A percentile compares a stretch with the other conserved stretches of the same genome.
phyloP scores from a whole-genome alignment of 64 coral and sea anemone genomes.

The Stichodactyla helianthus region DNA sequence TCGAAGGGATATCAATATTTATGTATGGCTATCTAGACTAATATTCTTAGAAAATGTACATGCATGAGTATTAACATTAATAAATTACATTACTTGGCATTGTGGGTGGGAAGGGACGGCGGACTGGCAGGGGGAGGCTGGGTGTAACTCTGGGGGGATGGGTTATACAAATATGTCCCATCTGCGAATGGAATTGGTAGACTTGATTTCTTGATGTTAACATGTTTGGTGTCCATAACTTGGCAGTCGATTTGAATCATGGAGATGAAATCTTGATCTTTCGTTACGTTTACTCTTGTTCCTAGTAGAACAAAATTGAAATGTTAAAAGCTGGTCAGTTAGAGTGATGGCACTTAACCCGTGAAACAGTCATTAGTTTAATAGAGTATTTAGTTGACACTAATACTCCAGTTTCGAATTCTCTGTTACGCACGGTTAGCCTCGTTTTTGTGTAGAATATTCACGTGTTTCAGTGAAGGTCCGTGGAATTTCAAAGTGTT shows the following conservation, averaged over 20 bases:
- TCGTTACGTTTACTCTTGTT: constrained; percentile 37
- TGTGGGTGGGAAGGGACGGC: not conserved
- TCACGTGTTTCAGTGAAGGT: too few species aligned
- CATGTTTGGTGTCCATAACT: constrained; percentile 83
- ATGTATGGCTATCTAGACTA: not conserved
- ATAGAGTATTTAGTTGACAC: too few species aligned
- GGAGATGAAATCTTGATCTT: constrained; percentile 62
- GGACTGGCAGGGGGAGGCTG: not conserved
- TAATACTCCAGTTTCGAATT: too few species aligned
- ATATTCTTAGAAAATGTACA: not conserved
- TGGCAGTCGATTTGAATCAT: constrained; percentile 99
- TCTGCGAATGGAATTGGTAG: constrained; percentile 73
- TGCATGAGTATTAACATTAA: not conserved
- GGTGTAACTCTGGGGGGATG: constrained; percentile 10
- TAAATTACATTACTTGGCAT: not conserved
- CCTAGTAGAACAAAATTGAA: not conserved
- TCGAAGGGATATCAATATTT: not conserved
- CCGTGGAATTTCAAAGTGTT: too few species aligned
- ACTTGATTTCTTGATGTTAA: constrained; percentile 90
- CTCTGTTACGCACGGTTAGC: too few species aligned
- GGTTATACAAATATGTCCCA: constrained; percentile 27
- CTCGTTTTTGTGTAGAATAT: too few species aligned
- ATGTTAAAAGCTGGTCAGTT: not conserved
- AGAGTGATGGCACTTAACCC: too few species aligned
- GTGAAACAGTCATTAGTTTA: too few species aligned